phyloP scores from a whole-genome alignment of 2,113 vertebrate species.

The Solea senegalensis region DNA sequence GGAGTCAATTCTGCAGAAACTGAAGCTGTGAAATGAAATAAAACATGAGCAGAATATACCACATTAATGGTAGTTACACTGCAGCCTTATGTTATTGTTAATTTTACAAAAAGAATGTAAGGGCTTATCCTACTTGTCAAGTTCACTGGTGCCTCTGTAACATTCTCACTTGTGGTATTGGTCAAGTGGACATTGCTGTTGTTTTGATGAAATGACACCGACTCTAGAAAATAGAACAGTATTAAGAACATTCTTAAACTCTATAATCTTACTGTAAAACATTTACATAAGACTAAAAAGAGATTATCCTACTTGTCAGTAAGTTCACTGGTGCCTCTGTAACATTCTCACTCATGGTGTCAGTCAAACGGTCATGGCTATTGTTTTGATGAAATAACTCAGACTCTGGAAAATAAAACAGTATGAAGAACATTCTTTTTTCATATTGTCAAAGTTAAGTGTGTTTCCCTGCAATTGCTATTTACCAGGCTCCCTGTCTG shows the following conservation, averaged over 20 bases:
- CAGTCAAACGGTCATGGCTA: not conserved
- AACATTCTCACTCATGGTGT: not conserved
- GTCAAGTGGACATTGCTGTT: not conserved
- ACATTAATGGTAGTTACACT: not conserved
- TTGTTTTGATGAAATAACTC: not conserved
- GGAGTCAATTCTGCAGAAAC: conserved; percentile 72
- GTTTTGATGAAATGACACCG: not conserved
- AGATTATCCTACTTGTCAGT: not conserved
- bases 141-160: conserved; percentile 10
- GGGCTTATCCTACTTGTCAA: too few relatives aligned
- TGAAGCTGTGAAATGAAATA: conserved; percentile 36
- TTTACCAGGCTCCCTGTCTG: not conserved
- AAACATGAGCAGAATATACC: not conserved
- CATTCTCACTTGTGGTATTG: not conserved
- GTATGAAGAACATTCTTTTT: too few relatives aligned
- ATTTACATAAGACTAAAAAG: not conserved
- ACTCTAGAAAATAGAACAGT: too few relatives aligned
- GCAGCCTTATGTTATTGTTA: too few relatives aligned
- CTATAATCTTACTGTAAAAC: too few relatives aligned
- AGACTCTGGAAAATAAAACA: too few relatives aligned
- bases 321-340: conserved; percentile 12
- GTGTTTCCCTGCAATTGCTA: too few relatives aligned
- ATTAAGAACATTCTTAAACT: too few relatives aligned
- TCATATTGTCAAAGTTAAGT: too few relatives aligned
- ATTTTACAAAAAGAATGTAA: not conserved